Evolutionary conservation across 2,797 vertebrate species (phyloP).

Genomic region (Anolis apletophallus): DNA sequence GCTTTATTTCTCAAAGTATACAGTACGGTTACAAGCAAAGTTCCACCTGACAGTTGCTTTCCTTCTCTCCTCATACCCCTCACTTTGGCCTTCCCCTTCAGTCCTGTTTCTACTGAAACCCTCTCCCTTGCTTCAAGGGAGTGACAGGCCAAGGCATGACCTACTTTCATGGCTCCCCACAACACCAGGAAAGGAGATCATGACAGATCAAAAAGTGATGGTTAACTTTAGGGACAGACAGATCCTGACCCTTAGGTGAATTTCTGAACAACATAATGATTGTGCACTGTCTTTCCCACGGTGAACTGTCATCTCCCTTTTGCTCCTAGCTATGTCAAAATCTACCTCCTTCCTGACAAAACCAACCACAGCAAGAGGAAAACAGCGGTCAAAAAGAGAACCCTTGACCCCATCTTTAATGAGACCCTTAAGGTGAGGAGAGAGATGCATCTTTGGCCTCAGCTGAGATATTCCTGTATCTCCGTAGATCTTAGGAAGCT

Average conservation of each 20-base stretch:
- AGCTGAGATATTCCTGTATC: too few species aligned
- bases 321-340: conserved; percentile 90
- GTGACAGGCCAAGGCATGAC: too few species aligned
- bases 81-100: too few species aligned
- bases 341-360: conserved; percentile 94
- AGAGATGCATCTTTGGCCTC: not conserved
- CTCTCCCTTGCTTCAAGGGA: too few species aligned
- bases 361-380: conserved; percentile 92
- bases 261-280: not conserved
- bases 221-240: not conserved
- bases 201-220: not conserved
- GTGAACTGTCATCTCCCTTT: not conserved
- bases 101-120: too few species aligned
- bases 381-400: conserved; percentile 90
- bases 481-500: too few species aligned
- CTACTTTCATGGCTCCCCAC: too few species aligned
- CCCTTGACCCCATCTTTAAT: conserved; percentile 90
- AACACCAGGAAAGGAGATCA: too few species aligned
- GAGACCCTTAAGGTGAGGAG: conserved; percentile 89
- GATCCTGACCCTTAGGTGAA: not conserved
- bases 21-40: too few species aligned
- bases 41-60: too few species aligned
- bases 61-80: too few species aligned
- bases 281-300: not conserved
- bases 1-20: too few species aligned